phyloP scores from a whole-genome alignment of 2,888 invertebrate genomes.

The Digitonthophagus gazella region DNA sequence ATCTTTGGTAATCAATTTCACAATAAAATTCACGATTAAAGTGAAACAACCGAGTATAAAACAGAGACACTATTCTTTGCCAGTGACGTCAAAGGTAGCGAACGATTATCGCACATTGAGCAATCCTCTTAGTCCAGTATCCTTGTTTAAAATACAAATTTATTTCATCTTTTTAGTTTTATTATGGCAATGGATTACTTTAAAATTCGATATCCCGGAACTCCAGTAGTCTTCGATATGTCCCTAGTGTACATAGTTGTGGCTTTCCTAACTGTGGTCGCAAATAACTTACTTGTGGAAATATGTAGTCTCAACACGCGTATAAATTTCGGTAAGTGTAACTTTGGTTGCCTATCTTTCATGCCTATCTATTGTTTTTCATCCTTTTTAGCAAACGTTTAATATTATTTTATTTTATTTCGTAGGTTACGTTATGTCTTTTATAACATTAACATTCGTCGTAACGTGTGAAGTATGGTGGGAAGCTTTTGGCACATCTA shows the following conservation, averaged over 20 bases:
- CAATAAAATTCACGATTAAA: too few relatives aligned
- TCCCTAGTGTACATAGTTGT: constrained; percentile 88
- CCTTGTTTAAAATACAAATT: constrained; percentile 28
- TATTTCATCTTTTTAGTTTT: too few relatives aligned
- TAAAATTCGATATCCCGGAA: constrained; percentile 77
- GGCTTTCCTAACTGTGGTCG: constrained; percentile 81
- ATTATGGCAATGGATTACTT: constrained; percentile 94
- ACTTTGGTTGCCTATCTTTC: neutral
- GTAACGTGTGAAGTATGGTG: constrained; percentile 84
- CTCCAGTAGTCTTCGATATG: constrained; percentile 89
- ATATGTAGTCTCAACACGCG: constrained; percentile 77
- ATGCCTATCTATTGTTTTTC: too few relatives aligned
- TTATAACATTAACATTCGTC: constrained; percentile 78
- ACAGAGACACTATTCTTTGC: too few relatives aligned
- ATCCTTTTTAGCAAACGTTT: neutral
- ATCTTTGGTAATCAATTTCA: too few relatives aligned
- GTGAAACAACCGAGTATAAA: too few relatives aligned
- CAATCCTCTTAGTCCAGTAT: too few relatives aligned
- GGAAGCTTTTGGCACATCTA: constrained; percentile 74
- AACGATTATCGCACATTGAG: too few relatives aligned
- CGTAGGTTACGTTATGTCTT: constrained; percentile 76
- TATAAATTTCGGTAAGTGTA: constrained; percentile 80
- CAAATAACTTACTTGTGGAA: constrained; percentile 82
- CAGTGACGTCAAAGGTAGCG: too few relatives aligned
- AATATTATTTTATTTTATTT: constrained; percentile 35